Conservation (phyloP, 2,888 invertebrate genomes). For the Campaea margaritaria region DNA sequence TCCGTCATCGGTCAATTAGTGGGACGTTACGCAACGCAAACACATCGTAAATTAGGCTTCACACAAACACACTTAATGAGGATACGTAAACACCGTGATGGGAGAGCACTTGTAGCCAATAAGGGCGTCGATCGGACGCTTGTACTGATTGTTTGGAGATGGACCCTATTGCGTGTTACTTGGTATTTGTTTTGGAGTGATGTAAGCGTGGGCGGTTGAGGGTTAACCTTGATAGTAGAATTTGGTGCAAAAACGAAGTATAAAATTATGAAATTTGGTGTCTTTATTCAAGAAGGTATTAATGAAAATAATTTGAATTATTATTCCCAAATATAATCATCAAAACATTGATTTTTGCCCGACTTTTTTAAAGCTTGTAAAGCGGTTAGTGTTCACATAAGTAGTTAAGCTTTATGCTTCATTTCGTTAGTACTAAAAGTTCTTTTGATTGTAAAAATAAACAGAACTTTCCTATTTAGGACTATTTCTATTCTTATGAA, state of each 20-base stretch:
- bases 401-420: neutral
- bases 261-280: too few relatives aligned
- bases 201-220: conserved; percentile 17
- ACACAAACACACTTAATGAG: conserved; percentile 81
- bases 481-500: conserved; percentile 62
- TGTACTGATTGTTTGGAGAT: conserved; percentile 74
- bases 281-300: neutral
- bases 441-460: conserved; percentile 44
- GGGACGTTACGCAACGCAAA: conserved; percentile 66
- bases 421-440: conserved; percentile 21
- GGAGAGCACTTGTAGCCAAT: conserved; percentile 75
- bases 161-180: conserved; percentile 57
- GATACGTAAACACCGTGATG: conserved; percentile 68
- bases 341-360: too few relatives aligned
- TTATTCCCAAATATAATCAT: neutral
- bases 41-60: conserved; percentile 79
- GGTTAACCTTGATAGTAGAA: conserved; percentile 24
- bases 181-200: conserved; percentile 63
- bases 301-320: neutral
- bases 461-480: conserved; percentile 53
- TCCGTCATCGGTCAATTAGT: conserved; percentile 72
- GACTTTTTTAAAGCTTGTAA: too few relatives aligned
- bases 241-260: too few relatives aligned
- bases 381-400: neutral
- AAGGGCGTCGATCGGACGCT: conserved; percentile 65